A percentile compares a stretch with the other conserved stretches of the same genome.
These are phyloP conservation scores for Archilochus colubris DNA, from an alignment of 2,113 vertebrate species.

Conservation along the genomic window DNA sequence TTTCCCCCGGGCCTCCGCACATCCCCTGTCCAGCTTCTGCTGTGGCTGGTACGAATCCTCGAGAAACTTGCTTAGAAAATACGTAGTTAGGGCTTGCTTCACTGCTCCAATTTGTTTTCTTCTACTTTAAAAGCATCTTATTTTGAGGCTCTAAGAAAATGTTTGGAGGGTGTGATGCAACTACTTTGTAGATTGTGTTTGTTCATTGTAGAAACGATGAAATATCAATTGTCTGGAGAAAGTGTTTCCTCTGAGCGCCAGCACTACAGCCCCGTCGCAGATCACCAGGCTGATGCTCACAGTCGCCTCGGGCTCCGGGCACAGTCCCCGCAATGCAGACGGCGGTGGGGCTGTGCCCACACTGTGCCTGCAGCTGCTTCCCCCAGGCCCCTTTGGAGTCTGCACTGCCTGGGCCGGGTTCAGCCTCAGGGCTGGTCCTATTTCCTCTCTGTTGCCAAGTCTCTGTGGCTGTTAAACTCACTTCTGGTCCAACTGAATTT, in stretches of 20 bases:
- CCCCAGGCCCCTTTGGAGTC: rapidly evolving
- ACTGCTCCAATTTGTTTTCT: rapidly evolving
- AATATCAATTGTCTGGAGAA: background rate
- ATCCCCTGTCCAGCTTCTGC: rapidly evolving
- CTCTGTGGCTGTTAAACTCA: background rate
- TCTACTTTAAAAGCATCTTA: rapidly evolving
- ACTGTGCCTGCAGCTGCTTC: rapidly evolving
- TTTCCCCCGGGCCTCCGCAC: rapidly evolving
- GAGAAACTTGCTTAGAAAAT: rapidly evolving
- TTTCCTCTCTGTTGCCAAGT: background rate
- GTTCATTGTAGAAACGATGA: background rate
- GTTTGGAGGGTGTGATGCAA: background rate
- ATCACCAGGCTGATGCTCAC: background rate
- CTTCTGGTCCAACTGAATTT: background rate
- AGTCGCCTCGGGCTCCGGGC: rapidly evolving
- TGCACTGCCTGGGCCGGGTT: rapidly evolving
- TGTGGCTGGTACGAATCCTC: rapidly evolving
- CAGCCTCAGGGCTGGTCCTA: too few relatives aligned
- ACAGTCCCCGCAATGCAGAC: rapidly evolving
- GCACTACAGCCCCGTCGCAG: too few relatives aligned
- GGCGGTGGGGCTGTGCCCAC: rapidly evolving
- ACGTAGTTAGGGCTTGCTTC: background rate
- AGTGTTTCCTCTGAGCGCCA: background rate
- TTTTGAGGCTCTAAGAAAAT: background rate
- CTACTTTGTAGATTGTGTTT: rapidly evolving